phyloP scores from a whole-genome alignment of 1,140 invertebrate species.

The Drosophila pachea region DNA sequence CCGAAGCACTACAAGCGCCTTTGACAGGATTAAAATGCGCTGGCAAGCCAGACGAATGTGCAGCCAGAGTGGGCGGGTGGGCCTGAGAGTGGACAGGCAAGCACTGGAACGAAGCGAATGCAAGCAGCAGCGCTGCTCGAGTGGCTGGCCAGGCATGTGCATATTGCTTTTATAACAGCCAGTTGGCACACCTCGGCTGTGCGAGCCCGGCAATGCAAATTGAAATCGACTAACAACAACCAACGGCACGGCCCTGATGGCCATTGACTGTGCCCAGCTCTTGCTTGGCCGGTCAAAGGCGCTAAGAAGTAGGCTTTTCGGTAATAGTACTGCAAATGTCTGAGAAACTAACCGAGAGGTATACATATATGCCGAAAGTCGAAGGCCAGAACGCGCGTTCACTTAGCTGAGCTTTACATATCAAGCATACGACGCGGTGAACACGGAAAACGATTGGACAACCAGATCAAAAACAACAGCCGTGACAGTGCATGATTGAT shows the following conservation, averaged over 20 bases:
- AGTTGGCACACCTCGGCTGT: constrained; percentile 6
- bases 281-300: neutral
- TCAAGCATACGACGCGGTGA: constrained; percentile 47
- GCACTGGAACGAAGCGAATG: constrained; percentile 67
- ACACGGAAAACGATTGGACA: neutral
- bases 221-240: constrained; percentile 11
- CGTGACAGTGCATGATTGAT: constrained; percentile 74
- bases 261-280: neutral
- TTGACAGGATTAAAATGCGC: constrained; percentile 58
- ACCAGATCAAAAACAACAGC: constrained; percentile 12
- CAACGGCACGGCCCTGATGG: neutral
- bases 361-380: too few species aligned
- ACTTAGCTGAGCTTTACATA: constrained; percentile 19
- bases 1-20: constrained; percentile 59
- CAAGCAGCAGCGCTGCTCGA: constrained; percentile 59
- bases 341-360: too few species aligned
- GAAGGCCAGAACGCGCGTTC: too few species aligned
- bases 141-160: constrained; percentile 54
- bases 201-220: constrained; percentile 14
- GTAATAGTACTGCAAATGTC: too few species aligned
- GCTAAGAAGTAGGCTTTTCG: neutral
- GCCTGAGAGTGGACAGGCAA: constrained; percentile 34
- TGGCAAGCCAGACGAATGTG: neutral
- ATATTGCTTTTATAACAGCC: constrained; percentile 67
- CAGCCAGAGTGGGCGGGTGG: neutral